These are phyloP conservation scores for Mormoops blainvillei DNA, from an alignment of 2,113 vertebrate species.

Conservation along the genomic window DNA sequence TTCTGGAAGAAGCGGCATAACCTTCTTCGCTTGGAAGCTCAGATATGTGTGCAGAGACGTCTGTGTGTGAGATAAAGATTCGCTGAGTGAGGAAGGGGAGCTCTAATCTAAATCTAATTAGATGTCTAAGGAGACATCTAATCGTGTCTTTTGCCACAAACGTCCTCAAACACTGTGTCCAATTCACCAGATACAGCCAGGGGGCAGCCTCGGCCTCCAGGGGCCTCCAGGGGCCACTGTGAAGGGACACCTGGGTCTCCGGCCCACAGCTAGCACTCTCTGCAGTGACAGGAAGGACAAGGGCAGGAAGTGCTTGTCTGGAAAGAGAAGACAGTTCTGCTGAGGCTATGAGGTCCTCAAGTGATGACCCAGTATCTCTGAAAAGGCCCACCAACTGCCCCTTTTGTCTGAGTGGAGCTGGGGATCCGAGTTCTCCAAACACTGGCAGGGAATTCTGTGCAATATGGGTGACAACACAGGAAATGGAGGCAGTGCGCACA, in stretches of 20 bases:
- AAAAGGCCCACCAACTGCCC: neutral
- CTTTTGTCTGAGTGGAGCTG: neutral
- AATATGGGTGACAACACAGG: neutral
- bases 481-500: neutral
- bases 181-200: accelerated
- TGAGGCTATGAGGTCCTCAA: neutral
- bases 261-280: neutral
- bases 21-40: neutral
- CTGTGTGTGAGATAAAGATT: neutral
- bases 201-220: neutral
- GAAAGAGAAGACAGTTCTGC: neutral
- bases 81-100: neutral
- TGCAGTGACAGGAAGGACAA: neutral
- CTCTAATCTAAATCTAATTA: neutral
- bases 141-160: neutral
- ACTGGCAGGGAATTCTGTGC: neutral
- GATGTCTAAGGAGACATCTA: neutral
- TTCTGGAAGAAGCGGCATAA: neutral
- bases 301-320: neutral
- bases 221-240: accelerated
- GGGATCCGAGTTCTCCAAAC: neutral
- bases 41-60: neutral
- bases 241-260: accelerated
- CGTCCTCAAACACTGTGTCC: neutral
- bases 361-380: neutral